Base-by-base conservation (phyloP, 2,797 vertebrate genomes). In the Poecilia velifera region DNA sequence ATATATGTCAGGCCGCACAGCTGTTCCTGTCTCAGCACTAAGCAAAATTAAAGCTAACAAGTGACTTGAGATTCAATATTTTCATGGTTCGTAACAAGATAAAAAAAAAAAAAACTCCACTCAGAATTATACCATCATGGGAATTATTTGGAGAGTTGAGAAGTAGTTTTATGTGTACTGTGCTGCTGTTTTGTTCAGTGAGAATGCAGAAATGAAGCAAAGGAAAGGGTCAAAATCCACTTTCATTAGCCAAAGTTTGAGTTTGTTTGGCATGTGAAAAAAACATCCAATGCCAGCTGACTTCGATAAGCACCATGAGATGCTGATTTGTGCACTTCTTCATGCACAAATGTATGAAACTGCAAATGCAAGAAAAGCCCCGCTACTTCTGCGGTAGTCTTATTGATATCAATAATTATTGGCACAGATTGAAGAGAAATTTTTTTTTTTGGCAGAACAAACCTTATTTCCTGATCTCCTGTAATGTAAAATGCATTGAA, bases 1-100 rank as follows among this genome's bases (percentile, higher is more conserved):
- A 90, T 89, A 53, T 91, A 72, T 87, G 82, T 86, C 83, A 88
- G 81, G 80, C 45, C 76, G 66, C 80, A 75, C 86, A 88, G 80
- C 85, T 90, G 82, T 66, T 87, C 31, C 18, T 2, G 55, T 86
- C 83, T 41, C 46, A 73, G 20, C 55, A 16, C 47, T 47, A 76
- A 51, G 70, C 16, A 80, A 45, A 39, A 43, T 62, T 46, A 46
- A 72, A 51, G n/a, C 22, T 41, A 72, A 34, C 1, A 31, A 49
- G 16, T 71, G 36, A 53, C 14, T 13, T 83, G 14, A 57, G 6
- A 76, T 84, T 71, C 57, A 36, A 41, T 34, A 9, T 20, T 7
- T 73, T 2, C 1, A 12, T 47, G 3, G 34, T 77, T 45, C 2
- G 49, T 49, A 55, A 66, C n/a, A 45, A 74, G 16, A 51, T 4